Evolutionary conservation across 2,888 invertebrate species (phyloP).

Genomic region (Thalpophila matura): DNA sequence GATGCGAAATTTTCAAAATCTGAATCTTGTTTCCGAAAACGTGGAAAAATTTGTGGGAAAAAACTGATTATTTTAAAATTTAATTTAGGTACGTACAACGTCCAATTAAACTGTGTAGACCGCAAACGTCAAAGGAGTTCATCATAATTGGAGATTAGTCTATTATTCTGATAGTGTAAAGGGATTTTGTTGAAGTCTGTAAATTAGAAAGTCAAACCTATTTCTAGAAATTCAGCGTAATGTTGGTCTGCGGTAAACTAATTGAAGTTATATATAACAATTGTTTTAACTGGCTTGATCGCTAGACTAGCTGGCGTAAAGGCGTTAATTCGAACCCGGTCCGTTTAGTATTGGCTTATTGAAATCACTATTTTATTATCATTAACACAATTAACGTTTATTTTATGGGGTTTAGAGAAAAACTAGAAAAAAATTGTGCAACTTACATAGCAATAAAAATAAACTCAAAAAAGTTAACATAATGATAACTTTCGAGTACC

Average conservation of each 20-base stretch:
- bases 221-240: constrained; percentile 23
- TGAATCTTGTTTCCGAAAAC: too few relatives aligned
- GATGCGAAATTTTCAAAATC: too few relatives aligned
- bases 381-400: too few relatives aligned
- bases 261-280: constrained; percentile 8
- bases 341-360: too few relatives aligned
- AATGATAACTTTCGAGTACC: constrained; percentile 15
- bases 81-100: background rate
- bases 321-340: background rate
- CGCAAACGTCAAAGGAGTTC: constrained; percentile 27
- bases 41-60: too few relatives aligned
- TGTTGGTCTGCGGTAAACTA: constrained; percentile 25
- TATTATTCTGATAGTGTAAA: constrained; percentile 29
- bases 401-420: too few relatives aligned
- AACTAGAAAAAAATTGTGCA: too few relatives aligned
- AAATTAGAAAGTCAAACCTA: constrained; percentile 52
- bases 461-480: background rate
- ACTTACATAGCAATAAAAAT: background rate
- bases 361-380: too few relatives aligned
- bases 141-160: constrained; percentile 38
- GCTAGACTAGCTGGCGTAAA: background rate
- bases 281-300: background rate
- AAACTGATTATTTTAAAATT: too few relatives aligned
- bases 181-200: constrained; percentile 10
- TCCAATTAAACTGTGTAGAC: constrained; percentile 34